Evolutionary conservation across 2,797 vertebrate species (phyloP).

Genomic region (Enteromius viviparus): DNA sequence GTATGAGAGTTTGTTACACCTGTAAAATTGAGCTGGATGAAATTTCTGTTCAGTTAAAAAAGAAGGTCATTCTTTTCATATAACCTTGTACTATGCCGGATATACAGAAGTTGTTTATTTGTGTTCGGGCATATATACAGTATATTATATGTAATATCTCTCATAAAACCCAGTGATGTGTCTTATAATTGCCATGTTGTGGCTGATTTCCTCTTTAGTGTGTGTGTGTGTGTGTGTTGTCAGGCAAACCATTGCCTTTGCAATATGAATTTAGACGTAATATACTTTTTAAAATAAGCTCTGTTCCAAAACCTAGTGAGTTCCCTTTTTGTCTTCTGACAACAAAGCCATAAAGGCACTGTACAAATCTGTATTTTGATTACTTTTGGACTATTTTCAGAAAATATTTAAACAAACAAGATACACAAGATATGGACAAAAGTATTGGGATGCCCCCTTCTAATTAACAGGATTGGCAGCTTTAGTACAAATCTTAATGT

Average conservation of each 20-base stretch:
- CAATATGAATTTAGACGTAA: not conserved
- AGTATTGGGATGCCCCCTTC: not conserved
- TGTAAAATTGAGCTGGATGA: conserved; percentile 4
- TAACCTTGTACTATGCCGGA: conserved; percentile 14
- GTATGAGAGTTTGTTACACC: conserved; percentile 21
- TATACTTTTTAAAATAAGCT: not conserved
- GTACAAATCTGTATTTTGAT: not conserved
- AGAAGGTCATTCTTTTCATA: conserved; percentile 14
- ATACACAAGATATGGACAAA: not conserved
- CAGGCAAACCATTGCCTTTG: not conserved
- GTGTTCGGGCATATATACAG: not conserved
- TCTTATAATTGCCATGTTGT: conserved; percentile 18
- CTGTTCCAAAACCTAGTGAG: not conserved
- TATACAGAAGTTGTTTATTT: not conserved
- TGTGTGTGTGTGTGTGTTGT: not conserved
- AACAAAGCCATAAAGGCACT: not conserved
- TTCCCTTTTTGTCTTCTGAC: not conserved
- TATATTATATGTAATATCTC: conserved; percentile 9
- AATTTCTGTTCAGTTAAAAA: conserved; percentile 9
- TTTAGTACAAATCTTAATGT: not conserved
- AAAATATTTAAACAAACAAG: not conserved
- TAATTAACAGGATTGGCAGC: not conserved
- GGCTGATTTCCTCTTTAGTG: conserved; percentile 8
- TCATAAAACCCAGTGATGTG: not conserved
- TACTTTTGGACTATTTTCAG: not conserved